These are phyloP conservation scores for Notospermus geniculatus DNA, from an alignment of 1,140 invertebrate genomes.

Conservation along the genomic window DNA sequence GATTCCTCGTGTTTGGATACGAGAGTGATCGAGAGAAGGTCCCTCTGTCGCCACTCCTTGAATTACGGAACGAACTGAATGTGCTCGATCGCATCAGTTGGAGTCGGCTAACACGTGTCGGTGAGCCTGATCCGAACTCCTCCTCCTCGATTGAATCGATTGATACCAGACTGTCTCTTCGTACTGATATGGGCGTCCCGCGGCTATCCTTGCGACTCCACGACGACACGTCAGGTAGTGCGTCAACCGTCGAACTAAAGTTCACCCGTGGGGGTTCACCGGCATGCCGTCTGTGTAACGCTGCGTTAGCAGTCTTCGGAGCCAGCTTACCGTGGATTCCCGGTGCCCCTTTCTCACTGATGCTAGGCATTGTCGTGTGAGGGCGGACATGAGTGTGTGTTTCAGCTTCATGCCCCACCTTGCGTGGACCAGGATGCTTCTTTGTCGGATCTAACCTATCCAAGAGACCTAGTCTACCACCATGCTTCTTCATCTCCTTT, in stretches of 20 bases:
- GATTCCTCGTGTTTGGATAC: background rate
- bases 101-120: no score
- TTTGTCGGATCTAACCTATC: background rate
- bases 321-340: no score
- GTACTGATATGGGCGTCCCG: no score
- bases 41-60: background rate
- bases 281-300: no score
- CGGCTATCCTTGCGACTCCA: no score
- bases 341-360: no score
- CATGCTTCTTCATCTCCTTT: constrained; percentile 5
- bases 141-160: background rate
- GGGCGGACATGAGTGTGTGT: background rate
- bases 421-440: background rate
- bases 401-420: background rate
- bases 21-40: no score
- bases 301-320: no score
- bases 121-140: background rate
- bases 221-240: no score
- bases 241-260: no score
- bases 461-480: constrained; percentile 12
- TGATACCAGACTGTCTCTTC: background rate
- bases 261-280: no score
- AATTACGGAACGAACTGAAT: background rate
- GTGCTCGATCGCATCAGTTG: background rate
- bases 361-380: background rate